Evolutionary conservation across 1,140 invertebrate species (phyloP).

Genomic region (Drosophila kohkoa): DNA sequence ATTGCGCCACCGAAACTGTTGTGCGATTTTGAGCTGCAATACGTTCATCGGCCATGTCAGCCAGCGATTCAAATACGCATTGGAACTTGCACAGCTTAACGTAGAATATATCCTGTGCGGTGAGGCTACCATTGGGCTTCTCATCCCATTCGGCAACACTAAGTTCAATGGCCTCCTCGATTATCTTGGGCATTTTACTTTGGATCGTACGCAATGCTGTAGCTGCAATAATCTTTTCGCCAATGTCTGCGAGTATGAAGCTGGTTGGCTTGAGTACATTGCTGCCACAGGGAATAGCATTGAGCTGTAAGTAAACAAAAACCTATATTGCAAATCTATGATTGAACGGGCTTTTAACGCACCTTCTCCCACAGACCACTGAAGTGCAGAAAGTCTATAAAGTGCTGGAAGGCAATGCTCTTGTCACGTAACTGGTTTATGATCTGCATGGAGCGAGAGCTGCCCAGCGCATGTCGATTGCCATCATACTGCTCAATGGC

Average conservation of each 20-base stretch:
- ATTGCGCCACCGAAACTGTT: conserved; percentile 86
- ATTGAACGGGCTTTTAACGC: not conserved
- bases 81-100: conserved; percentile 88
- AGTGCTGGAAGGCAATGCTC: conserved; percentile 91
- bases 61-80: conserved; percentile 86
- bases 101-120: conserved; percentile 90
- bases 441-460: conserved; percentile 91
- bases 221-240: conserved; percentile 92
- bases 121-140: conserved; percentile 86
- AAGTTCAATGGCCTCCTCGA: conserved; percentile 86
- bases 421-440: conserved; percentile 94
- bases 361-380: conserved; percentile 90
- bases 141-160: conserved; percentile 86
- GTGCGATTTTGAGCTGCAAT: conserved; percentile 85
- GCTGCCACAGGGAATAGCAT: conserved; percentile 86
- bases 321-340: not conserved
- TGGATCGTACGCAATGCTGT: conserved; percentile 85
- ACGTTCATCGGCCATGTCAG: conserved; percentile 86
- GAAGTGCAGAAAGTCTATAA: conserved; percentile 91
- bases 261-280: conserved; percentile 87
- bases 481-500: conserved; percentile 50
- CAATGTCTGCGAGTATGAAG: conserved; percentile 89
- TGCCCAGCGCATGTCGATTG: conserved; percentile 85
- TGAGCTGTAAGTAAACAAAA: conserved; percentile 49
- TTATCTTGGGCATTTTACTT: conserved; percentile 61